Evolutionary conservation across 30 jellyfish, hydroid and myxozoan species (phyloP), one percentile per base, ranked within the genome.

Genomic region (Chrysaora quinquecirrha): DNA sequence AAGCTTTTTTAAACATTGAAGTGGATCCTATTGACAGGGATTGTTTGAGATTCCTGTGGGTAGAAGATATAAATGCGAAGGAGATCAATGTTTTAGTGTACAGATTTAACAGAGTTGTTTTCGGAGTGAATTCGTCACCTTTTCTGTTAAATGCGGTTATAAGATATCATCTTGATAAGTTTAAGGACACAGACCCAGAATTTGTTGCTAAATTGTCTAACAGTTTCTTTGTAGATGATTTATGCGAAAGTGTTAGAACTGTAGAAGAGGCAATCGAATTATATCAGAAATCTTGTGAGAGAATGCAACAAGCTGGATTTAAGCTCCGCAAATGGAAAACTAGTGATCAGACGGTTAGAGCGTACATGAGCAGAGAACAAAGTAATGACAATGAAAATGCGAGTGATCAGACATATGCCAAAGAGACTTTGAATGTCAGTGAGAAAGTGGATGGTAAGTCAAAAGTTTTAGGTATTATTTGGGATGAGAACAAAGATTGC

Each of bases 31-130:
- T 20, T 21, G 95, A 84, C 60, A 32, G 95, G 30, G 95, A 84
- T 64, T 62, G 48, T 47, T 33, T 84, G 71, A 73, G 95, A 52
- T 84, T 84, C 24, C 24, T 84, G 48, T 72, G 88, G 95, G 25
- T 72, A 16, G 54, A 72, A 19, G 79, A 64, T 30, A 38, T 50
- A 0, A 38, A 82, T 62, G 84, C 35, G 12, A 16, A 35, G 9
- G 73, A 82, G 19, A 38, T 64, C 1, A 58, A 16, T 21, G 2
- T 58, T 0, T 34, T 67, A 7, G 60, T 48, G 1, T 35, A 32
- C 31, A 33, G 68, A 1, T 79, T 43, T 73, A 25, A 30, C 1
- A 0, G 83, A 23, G 83, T 49, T 2, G 76, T 64, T 30, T 79
- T 79, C 46, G 90, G 83, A 1, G 67, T 30, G 14, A 64, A 47